These are phyloP conservation scores for Craterocephalus amniculus DNA, from an alignment of 2,797 vertebrate species.

Conservation along the genomic window DNA sequence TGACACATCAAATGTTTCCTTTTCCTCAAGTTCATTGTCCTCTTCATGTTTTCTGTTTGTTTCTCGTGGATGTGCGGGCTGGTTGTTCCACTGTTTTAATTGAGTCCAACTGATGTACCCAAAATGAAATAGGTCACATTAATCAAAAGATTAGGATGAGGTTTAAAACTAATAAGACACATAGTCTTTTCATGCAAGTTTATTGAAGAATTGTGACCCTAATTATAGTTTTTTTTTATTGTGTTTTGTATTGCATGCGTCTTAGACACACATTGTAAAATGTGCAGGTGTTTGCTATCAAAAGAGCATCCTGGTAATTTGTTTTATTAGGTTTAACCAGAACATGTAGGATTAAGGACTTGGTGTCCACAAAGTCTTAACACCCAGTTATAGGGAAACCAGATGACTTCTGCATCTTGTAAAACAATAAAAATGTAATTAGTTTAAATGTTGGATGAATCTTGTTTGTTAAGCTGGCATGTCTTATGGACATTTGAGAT, in stretches of 20 bases:
- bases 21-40: neutral
- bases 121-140: neutral
- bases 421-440: neutral
- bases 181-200: neutral
- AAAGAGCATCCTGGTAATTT: constrained; percentile 10
- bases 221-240: constrained; percentile 8
- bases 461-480: neutral
- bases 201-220: constrained; percentile 14
- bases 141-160: accelerated
- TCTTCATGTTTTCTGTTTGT: neutral
- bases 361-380: constrained; percentile 5
- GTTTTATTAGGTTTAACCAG: constrained; percentile 15
- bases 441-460: neutral
- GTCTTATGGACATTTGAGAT: neutral
- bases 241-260: neutral
- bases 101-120: neutral
- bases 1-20: neutral
- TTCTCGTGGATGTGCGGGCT: neutral
- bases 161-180: constrained; percentile 5
- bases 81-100: neutral
- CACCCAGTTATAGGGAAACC: neutral
- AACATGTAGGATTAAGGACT: neutral
- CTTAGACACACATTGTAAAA: constrained; percentile 14
- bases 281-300: neutral
- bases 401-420: neutral